A percentile compares a stretch with the other conserved stretches of the same genome.
Conservation (phyloP, 1,140 invertebrate species). For the Thaumatotibia leucotreta region DNA sequence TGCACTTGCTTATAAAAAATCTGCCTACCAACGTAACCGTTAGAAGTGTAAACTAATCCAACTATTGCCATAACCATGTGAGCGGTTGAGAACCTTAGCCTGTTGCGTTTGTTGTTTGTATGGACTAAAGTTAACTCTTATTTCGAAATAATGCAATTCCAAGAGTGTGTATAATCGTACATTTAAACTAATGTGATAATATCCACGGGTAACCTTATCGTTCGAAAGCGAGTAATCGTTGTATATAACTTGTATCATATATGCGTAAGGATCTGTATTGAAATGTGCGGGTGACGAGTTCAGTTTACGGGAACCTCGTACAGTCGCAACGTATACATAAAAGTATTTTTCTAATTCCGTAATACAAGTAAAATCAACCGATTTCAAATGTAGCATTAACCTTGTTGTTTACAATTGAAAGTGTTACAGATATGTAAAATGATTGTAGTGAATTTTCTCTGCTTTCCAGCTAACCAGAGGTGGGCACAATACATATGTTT, state of each 20-base stretch:
- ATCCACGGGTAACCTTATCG: conserved; percentile 30
- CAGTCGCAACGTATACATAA: conserved; percentile 1
- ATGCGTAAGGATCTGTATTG: conserved; percentile 49
- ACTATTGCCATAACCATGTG: neutral
- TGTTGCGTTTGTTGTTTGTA: neutral
- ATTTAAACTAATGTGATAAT: conserved; percentile 38
- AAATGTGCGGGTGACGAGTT: conserved; percentile 44
- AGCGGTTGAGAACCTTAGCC: neutral
- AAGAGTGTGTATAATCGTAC: conserved; percentile 14
- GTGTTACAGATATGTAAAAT: neutral
- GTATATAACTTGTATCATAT: conserved; percentile 68
- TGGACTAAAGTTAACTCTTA: conserved; percentile 1
- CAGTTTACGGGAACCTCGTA: conserved; percentile 42
- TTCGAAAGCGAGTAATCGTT: conserved; percentile 29
- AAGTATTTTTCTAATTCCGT: conserved; percentile 2
- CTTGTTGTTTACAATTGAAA: neutral
- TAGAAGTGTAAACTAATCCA: neutral
- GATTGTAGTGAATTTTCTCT: neutral
- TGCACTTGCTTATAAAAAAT: neutral
- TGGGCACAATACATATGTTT: neutral
- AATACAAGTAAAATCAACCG: neutral
- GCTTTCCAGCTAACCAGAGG: neutral
- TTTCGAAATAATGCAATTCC: neutral
- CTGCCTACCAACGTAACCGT: neutral
- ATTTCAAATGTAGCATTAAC: conserved; percentile 4